Evolutionary conservation across 2,113 vertebrate genomes (phyloP), one percentile per base, ranked within the genome.

Genomic region (Pseudois nayaur): DNA sequence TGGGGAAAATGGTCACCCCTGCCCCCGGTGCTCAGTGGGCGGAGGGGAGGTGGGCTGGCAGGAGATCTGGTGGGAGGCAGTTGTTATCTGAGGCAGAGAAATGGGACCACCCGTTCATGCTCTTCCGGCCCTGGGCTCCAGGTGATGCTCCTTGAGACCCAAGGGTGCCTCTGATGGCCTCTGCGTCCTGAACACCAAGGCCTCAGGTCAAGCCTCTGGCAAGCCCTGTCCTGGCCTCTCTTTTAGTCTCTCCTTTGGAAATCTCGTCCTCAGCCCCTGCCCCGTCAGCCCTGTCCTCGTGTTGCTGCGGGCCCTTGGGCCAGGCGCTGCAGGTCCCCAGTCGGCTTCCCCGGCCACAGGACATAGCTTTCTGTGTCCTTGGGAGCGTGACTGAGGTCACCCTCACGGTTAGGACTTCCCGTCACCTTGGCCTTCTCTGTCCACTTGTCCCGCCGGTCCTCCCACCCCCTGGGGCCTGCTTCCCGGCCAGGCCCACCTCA

Each of bases 201-300:
- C 71, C 36, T 36, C 19, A 54, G 14, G 48, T 83, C 33, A 12
- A 8, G 81, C 79, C 50, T n/a, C 50, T 12, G 4, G 31, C 2
- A 3, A 71, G 27, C 50, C 67, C 36, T 33, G 36, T 40, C 31
- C 52, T 0, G 2, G 12, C 27, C 52, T 76, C 52, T 45, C 27
- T 54, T 36, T 83, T n/a, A 25, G 33, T 14, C 12, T 83, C 81
- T 83, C 50, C 81, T 40, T 54, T 25, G 50, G 81, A 83, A 83
- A 36, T 83, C 81, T 7, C 0, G 5, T n/a, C n/a, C n/a, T 36
- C 4, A 3, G 36, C 2, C 27, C 50, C 36, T 43, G 17, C 27
- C 87, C n/a, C 1, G 3, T 8, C 0, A 0, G 19, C 16, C 25
- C 7, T 5, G 1, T 43, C 36, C 36, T 10, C 1, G 3, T 43